phyloP scores from a whole-genome alignment of 1,140 invertebrate species.

The Melipona quadrifasciata region DNA sequence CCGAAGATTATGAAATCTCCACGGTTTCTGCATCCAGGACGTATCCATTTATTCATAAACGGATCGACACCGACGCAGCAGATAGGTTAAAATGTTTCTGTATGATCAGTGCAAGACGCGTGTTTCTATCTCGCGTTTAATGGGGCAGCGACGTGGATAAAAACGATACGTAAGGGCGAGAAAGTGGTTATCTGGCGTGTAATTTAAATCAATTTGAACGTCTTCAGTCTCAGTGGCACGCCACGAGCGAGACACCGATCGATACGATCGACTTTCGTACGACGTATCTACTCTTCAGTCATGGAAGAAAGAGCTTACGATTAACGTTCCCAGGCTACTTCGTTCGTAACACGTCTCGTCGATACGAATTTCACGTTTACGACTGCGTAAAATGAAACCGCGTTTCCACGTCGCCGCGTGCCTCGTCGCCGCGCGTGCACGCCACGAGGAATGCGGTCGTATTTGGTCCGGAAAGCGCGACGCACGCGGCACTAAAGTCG shows the following conservation, averaged over 20 bases:
- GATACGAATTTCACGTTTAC: slow-evolving; percentile 65
- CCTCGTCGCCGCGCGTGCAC: slow-evolving; percentile 11
- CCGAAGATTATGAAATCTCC: slow-evolving; percentile 4
- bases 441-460: slow-evolving; percentile 61
- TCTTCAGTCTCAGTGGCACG: not conserved
- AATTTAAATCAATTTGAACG: not conserved
- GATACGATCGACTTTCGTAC: slow-evolving; percentile 5
- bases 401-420: not conserved
- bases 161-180: not conserved
- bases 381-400: slow-evolving; percentile 64
- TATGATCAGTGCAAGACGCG: too few relatives aligned
- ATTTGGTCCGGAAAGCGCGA: slow-evolving; percentile 42
- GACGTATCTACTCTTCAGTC: not conserved
- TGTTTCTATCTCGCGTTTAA: too few relatives aligned
- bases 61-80: not conserved
- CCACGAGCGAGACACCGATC: not conserved
- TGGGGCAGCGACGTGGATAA: not conserved
- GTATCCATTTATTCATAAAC: not conserved
- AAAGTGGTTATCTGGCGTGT: not conserved
- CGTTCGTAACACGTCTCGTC: slow-evolving; percentile 26
- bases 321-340: slow-evolving; percentile 36
- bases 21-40: too few relatives aligned
- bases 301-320: not conserved
- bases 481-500: slow-evolving; percentile 42
- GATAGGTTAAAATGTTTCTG: not conserved